These are phyloP conservation scores for Diplodus puntazzo DNA, from an alignment of 2,797 vertebrate genomes.

Conservation along the genomic window DNA sequence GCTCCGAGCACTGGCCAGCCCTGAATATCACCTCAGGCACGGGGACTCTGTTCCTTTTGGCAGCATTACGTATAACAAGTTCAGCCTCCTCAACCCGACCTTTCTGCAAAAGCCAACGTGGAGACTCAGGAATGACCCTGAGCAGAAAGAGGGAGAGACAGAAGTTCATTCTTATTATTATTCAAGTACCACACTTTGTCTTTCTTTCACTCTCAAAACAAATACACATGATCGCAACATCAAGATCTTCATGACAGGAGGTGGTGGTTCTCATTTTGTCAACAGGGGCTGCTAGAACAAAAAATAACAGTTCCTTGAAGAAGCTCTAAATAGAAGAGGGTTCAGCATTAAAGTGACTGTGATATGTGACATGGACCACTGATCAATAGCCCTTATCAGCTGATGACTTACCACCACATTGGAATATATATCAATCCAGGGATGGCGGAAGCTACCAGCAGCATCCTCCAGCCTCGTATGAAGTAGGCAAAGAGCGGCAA, in stretches of 20 bases:
- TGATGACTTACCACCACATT: slow-evolving; percentile 87
- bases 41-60: slow-evolving; percentile 80
- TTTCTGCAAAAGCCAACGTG: slow-evolving; percentile 88
- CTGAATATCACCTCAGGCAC: slow-evolving; percentile 73
- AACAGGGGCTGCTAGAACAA: no score
- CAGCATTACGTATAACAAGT: slow-evolving; percentile 79
- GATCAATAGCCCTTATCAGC: neutral
- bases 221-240: no score
- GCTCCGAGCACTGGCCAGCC: neutral
- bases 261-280: no score
- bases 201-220: no score
- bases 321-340: no score
- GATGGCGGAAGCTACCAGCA: slow-evolving; percentile 84
- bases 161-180: no score
- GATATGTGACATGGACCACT: neutral
- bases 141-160: neutral
- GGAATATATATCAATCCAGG: slow-evolving; percentile 82
- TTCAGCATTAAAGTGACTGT: neutral
- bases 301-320: no score
- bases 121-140: slow-evolving; percentile 91
- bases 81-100: slow-evolving; percentile 82
- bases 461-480: slow-evolving; percentile 87
- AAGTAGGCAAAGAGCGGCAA: slow-evolving; percentile 87
- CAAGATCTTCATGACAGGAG: no score
- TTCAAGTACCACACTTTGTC: no score